Evolutionary conservation across 2,113 vertebrate species (phyloP).

Genomic region (Leptodactylus fuscus): DNA sequence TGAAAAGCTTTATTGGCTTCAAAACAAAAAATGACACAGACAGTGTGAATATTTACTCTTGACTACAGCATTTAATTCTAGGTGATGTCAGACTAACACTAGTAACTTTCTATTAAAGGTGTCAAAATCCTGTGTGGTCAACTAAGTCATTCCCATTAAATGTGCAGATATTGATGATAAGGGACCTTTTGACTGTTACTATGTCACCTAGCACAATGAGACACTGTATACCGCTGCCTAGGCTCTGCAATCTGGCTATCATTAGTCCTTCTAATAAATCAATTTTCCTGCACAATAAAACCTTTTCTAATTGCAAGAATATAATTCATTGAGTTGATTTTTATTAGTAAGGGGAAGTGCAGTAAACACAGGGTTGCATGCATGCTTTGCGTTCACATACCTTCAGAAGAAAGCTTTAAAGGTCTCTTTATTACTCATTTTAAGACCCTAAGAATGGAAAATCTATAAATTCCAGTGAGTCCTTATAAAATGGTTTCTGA

Average conservation of each 20-base stretch:
- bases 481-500: conserved; percentile 60
- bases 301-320: conserved; percentile 39
- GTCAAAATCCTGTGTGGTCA: background rate
- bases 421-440: conserved; percentile 52
- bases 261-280: conserved; percentile 29
- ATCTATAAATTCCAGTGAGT: conserved; percentile 59
- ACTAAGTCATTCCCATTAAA: background rate
- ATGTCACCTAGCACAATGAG: conserved; percentile 17
- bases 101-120: conserved; percentile 39
- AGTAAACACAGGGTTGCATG: conserved; percentile 51
- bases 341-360: conserved; percentile 42
- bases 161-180: background rate
- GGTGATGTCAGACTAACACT: conserved; percentile 24
- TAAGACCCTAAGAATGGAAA: conserved; percentile 59
- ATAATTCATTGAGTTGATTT: conserved; percentile 53
- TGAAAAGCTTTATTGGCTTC: conserved; percentile 48
- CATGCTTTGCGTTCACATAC: conserved; percentile 49
- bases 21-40: conserved; percentile 45
- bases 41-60: conserved; percentile 45
- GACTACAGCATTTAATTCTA: conserved; percentile 23
- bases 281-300: conserved; percentile 42
- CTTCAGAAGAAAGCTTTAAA: conserved; percentile 27
- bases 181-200: conserved; percentile 10
- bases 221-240: conserved; percentile 1
- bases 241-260: conserved; percentile 32